phyloP scores from a whole-genome alignment of 1,140 invertebrate genomes.

The Nephila pilipes region DNA sequence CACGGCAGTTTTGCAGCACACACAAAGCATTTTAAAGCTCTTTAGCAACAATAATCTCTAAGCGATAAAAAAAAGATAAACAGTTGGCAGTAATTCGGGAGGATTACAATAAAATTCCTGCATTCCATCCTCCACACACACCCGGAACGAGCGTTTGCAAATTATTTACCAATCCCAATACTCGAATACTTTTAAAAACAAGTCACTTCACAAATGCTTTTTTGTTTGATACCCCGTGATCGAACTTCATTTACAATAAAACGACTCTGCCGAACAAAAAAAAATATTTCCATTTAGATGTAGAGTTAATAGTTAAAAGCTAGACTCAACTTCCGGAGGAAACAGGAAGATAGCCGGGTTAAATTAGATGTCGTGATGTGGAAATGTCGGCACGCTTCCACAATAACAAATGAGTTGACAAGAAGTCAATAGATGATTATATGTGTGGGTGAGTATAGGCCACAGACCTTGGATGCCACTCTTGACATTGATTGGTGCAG shows the following conservation, averaged over 20 bases:
- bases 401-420: not conserved
- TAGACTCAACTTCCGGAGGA: not conserved
- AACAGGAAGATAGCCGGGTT: not conserved
- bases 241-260: not conserved
- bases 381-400: not conserved
- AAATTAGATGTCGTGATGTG: not conserved
- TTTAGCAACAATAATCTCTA: no score
- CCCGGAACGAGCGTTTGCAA: not conserved
- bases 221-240: not conserved
- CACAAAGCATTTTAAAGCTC: no score
- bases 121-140: not conserved
- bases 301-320: not conserved
- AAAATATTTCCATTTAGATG: not conserved
- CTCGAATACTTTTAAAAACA: not conserved
- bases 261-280: not conserved
- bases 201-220: not conserved
- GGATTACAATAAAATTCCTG: no score
- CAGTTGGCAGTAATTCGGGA: no score
- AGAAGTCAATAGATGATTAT: not conserved
- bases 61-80: no score
- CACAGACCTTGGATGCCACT: not conserved
- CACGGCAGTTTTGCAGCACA: no score
- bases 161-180: not conserved
- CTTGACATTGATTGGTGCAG: not conserved
- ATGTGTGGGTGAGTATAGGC: not conserved